Conservation (phyloP, 2,797 vertebrate genomes). For the Loriculus beryllinus region DNA sequence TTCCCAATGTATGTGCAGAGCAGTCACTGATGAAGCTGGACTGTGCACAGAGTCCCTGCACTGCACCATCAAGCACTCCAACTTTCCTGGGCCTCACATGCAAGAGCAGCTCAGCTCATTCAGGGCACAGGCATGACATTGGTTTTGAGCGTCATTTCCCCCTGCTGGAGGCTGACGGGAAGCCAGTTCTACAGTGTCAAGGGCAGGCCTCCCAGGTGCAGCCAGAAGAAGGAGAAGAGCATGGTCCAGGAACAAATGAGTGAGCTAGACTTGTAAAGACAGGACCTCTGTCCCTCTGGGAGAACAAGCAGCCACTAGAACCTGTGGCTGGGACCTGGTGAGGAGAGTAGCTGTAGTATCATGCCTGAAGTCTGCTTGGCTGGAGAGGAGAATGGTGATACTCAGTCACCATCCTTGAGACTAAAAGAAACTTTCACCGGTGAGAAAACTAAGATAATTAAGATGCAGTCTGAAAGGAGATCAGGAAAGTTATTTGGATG, state of each 20-base stretch:
- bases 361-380: not conserved
- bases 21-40: not conserved
- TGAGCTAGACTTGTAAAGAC: not conserved
- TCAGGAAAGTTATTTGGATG: not conserved
- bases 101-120: not conserved
- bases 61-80: not conserved
- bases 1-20: not conserved
- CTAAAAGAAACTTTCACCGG: not conserved
- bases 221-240: not conserved
- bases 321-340: not conserved
- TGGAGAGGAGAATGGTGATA: rapidly evolving
- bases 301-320: not conserved
- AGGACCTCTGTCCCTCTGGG: not conserved
- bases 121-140: not conserved
- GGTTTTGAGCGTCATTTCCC: not conserved
- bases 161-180: not conserved
- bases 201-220: not conserved
- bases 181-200: not conserved
- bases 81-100: rapidly evolving
- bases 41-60: not conserved
- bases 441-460: not conserved
- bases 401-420: not conserved
- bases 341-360: not conserved
- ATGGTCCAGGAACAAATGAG: not conserved
- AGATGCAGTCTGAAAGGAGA: not conserved